Base-by-base conservation (phyloP, 1,140 invertebrate genomes). In the Paralvinella palmiformis region DNA sequence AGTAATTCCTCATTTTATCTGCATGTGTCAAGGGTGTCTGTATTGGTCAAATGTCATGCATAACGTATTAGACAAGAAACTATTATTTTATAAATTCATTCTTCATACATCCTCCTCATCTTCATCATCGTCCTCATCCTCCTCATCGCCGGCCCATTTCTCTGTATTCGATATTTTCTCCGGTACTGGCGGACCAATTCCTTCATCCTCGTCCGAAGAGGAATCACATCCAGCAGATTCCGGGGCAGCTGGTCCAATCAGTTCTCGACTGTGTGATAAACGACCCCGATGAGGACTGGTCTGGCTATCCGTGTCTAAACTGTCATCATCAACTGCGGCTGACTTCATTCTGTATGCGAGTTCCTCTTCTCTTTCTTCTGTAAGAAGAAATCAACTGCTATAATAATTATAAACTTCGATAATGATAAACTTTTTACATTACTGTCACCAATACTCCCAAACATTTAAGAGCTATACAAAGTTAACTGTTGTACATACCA, bases 111-210 rank as follows among this genome's bases (percentile, higher is more conserved):
- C 58, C 29, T 61, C 60, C 24, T 66, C 62, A 24, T 62, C 64
- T 57, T 57, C 55, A 20, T 66, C 65, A 41, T 72, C 57, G 22
- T 66, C 60, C 6, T 60, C 66, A 33, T 56, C 48, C 44, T 58
- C 45, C 29, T 59, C 48, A 6, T 66, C 65, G 36, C 61, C 62
- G 22, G 62, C 63, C 20, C 64, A 48, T 15, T 66, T 62, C 10
- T 65, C 57, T 41, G 67, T 57, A 44, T 68, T 33, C 32, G 32
- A 64, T 27, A 66, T 45, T 44, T 48, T 53, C 41, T 65, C 32
- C 0, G 86, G 85, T 37, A 86, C 69, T 20, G 85, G 82, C 33
- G 86, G 86, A 0, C 86, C 86, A 67, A 88, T 85, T 2, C 85
- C 70, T 33, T 84, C 83, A 59, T 85, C 81, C 73, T 53, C 72